Evolutionary conservation across 2,888 invertebrate species (phyloP).

Genomic region (Lamellibrachia columna): DNA sequence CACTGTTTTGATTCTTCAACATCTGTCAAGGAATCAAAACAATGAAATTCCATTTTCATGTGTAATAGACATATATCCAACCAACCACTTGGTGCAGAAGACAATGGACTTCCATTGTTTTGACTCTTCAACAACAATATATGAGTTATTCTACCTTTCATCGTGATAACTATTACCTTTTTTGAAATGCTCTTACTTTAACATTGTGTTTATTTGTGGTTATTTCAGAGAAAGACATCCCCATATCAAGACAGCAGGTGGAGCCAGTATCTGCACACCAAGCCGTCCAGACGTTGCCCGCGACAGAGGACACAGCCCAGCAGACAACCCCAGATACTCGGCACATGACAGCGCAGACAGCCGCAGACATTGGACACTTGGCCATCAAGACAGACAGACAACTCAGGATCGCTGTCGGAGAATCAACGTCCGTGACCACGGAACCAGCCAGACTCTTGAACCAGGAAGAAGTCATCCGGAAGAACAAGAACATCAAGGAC

Average conservation of each 20-base stretch:
- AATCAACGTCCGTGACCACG: not conserved
- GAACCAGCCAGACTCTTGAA: not conserved
- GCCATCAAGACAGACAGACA: constrained; percentile 26
- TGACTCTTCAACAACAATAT: not conserved
- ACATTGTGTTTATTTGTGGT: not conserved
- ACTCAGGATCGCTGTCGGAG: not conserved
- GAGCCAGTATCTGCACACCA: not conserved
- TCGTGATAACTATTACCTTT: not conserved
- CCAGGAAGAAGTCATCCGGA: not conserved
- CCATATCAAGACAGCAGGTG: not conserved
- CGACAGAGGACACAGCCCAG: not conserved
- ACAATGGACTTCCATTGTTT: not conserved
- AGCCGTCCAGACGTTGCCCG: not conserved
- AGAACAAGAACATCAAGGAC: constrained; percentile 26
- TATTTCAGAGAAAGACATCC: not conserved
- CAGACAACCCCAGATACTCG: not conserved
- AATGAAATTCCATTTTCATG: too few species aligned
- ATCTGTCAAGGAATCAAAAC: too few species aligned
- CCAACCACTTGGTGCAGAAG: too few species aligned
- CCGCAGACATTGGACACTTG: constrained; percentile 26
- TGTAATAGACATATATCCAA: too few species aligned
- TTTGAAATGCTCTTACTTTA: not conserved
- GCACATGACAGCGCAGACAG: constrained; percentile 6
- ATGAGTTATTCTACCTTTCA: not conserved
- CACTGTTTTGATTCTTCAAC: too few species aligned